Percentiles rank a stretch among this genome's conserved stretches.
phyloP scores from a whole-genome alignment of 2,888 invertebrate genomes.

The Actias luna region DNA sequence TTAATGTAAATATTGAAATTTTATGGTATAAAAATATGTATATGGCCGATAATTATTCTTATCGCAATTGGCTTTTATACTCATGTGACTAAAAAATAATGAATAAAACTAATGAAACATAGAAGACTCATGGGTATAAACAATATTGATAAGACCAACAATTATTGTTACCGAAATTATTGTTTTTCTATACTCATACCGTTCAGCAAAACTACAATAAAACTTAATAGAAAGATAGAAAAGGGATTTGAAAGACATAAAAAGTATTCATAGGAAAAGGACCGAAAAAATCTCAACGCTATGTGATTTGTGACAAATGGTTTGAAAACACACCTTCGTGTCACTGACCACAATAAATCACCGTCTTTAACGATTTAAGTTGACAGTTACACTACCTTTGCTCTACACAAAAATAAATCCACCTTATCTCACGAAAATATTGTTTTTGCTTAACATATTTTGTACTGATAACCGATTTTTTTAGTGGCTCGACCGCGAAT shows the following conservation, averaged over 20 bases:
- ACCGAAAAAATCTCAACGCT: not conserved
- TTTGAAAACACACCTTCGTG: conserved; percentile 13
- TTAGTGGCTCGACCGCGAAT: not conserved
- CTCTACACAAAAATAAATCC: conserved; percentile 12
- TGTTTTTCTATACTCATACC: not conserved
- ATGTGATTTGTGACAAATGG: conserved; percentile 15
- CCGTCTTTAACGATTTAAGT: conserved; percentile 12
- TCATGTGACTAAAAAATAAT: too few relatives aligned
- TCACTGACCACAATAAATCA: conserved; percentile 14
- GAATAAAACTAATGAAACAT: too few relatives aligned
- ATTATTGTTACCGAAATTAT: too few relatives aligned
- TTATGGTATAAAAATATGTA: too few relatives aligned
- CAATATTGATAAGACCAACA: too few relatives aligned
- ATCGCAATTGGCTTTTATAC: too few relatives aligned
- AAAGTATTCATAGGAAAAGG: not conserved
- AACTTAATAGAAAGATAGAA: not conserved
- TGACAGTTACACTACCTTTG: conserved; percentile 10
- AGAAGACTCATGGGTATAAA: too few relatives aligned
- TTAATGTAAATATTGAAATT: too few relatives aligned
- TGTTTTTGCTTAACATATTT: conserved; percentile 5
- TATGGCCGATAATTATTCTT: too few relatives aligned
- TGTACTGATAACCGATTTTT: not conserved
- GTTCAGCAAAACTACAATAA: not conserved
- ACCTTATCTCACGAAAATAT: conserved; percentile 14
- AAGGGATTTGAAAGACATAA: not conserved